Evolutionary conservation across 2,888 invertebrate genomes (phyloP).

Genomic region (Aproaerema taeniolella): DNA sequence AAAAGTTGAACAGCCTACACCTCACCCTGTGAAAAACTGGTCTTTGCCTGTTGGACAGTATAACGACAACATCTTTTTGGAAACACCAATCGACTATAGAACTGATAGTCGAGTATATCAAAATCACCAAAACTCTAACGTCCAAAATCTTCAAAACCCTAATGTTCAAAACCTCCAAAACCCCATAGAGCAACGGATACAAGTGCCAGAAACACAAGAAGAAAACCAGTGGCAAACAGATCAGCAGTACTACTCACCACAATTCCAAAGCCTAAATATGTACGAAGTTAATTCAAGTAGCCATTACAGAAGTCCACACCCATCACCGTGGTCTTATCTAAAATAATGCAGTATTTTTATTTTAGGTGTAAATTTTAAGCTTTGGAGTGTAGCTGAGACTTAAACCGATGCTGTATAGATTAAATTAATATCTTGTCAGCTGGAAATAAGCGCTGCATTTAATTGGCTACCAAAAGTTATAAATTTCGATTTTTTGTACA

Average conservation of each 20-base stretch:
- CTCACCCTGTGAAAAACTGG: conserved; percentile 13
- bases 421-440: no score
- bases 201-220: no score
- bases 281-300: conserved; percentile 42
- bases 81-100: conserved; percentile 47
- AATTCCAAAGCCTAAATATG: conserved; percentile 30
- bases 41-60: conserved; percentile 56
- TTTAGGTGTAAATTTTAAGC: neutral
- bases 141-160: conserved; percentile 15
- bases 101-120: no score
- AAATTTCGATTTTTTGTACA: no score
- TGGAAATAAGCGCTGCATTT: no score
- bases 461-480: no score
- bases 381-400: no score
- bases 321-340: conserved; percentile 56
- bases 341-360: conserved; percentile 40
- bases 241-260: conserved; percentile 28
- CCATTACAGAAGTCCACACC: conserved; percentile 56
- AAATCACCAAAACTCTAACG: conserved; percentile 16
- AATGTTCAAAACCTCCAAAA: no score
- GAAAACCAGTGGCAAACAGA: conserved; percentile 41
- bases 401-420: no score
- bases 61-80: conserved; percentile 58
- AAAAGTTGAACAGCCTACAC: neutral
- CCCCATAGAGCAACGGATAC: conserved; percentile 15